Evolutionary conservation across 1,140 invertebrate species (phyloP).

Genomic region (Lepidurus packardi): DNA sequence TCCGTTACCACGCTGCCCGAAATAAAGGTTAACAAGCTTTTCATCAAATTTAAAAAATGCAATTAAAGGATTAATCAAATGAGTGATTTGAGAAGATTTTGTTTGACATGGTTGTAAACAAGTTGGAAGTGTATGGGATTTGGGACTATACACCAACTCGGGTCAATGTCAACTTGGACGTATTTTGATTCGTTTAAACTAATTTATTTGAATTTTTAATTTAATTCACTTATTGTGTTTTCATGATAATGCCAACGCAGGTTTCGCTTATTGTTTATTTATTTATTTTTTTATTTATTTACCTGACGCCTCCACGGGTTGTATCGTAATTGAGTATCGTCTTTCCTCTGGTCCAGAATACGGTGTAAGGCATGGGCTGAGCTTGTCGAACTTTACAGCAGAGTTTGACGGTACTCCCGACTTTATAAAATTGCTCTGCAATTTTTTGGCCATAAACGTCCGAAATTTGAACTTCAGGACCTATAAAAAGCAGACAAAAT

Average conservation of each 20-base stretch:
- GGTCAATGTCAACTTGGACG: too few relatives aligned
- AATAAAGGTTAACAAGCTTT: too few relatives aligned
- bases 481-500: conserved; percentile 1
- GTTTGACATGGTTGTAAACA: not conserved
- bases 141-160: too few relatives aligned
- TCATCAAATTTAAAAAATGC: too few relatives aligned
- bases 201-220: too few relatives aligned
- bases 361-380: conserved; percentile 9
- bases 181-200: too few relatives aligned
- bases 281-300: not conserved
- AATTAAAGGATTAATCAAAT: not conserved
- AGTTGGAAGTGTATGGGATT: too few relatives aligned
- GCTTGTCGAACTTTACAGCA: conserved; percentile 10
- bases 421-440: conserved; percentile 4
- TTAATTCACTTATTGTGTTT: too few relatives aligned
- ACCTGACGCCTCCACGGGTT: not conserved
- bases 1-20: not conserved
- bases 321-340: not conserved
- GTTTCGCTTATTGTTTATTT: too few relatives aligned
- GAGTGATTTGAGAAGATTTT: not conserved
- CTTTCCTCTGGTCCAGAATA: not conserved
- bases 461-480: conserved; percentile 18
- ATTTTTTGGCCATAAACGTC: conserved; percentile 8
- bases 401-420: not conserved
- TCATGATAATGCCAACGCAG: too few relatives aligned